A percentile compares a stretch with the other conserved stretches of the same genome.
These are phyloP conservation scores for Crax fasciolata DNA, from an alignment of 2,797 vertebrate genomes.

Conservation along the genomic window DNA sequence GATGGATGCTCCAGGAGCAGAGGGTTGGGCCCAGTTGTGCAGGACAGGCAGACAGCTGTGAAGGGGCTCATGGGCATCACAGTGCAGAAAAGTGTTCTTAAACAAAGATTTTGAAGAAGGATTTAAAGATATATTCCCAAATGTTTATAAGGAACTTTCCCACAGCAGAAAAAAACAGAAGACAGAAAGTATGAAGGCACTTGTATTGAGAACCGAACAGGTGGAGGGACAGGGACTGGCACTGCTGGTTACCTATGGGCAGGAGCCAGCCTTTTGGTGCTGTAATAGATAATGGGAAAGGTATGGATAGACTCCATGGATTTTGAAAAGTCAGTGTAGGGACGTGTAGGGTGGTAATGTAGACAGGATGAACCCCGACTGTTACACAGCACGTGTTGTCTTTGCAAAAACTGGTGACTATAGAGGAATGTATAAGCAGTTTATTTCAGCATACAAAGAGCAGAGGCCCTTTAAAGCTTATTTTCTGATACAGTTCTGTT, in stretches of 20 bases:
- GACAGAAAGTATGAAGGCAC: neutral
- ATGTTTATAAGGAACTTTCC: neutral
- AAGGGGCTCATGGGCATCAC: neutral
- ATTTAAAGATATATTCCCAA: neutral
- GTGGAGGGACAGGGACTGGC: neutral
- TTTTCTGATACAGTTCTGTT: neutral
- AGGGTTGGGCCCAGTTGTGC: neutral
- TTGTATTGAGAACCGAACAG: constrained; percentile 26
- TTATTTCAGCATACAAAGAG: neutral
- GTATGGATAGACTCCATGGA: neutral
- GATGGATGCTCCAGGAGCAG: neutral
- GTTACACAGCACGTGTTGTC: neutral
- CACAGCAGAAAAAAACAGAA: neutral
- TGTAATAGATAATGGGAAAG: neutral
- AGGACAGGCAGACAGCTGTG: neutral
- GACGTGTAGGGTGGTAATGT: neutral
- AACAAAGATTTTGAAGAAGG: neutral
- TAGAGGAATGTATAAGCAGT: neutral
- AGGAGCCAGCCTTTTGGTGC: neutral
- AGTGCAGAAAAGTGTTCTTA: neutral
- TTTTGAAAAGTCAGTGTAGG: neutral
- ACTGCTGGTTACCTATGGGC: neutral
- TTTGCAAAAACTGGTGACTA: neutral
- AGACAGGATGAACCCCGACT: neutral
- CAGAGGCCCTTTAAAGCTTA: neutral